Evolutionary conservation across 2,888 invertebrate genomes (phyloP), one percentile per base, ranked within the genome.

Genomic region (Napeogenes inachia): DNA sequence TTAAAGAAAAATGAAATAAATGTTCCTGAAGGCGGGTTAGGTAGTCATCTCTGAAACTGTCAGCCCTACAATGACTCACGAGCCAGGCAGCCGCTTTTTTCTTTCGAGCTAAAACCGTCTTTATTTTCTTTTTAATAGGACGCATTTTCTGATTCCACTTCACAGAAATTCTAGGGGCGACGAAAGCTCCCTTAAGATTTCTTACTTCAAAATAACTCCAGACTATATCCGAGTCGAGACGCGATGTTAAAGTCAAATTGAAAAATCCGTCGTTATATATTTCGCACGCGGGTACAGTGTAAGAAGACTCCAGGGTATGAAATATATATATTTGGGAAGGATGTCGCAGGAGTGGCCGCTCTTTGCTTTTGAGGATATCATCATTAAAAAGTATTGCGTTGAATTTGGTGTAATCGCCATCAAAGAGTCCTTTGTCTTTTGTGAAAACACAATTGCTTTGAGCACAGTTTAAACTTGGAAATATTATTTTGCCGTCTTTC

Each of bases 201-300:
- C 74, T 73, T 13, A 87, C 79, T 1, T 74, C 59, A 64, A 87
- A 77, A 66, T 80, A 79, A 61, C 68, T 75, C 82, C 81, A 84
- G 6, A 71, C 61, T n/a, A 84, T 56, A 67, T 85, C 81, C 0
- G 85, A 85, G 63, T 84, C 80, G 0, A 86, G 69, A 59, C 80
- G 75, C 63, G 80, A 80, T 0, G 85, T 85, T 60, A 81, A 78
- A 4, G 85, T 85, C 80, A 78, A 82, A 69, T 85, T 84, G 72
- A 80, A 85, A 70, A 77, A 85, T 50, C 76, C 67, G 46, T 84
- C 84, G 57, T 74, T 73, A 46, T 68, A 65, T n/a, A 75, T n/a
- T 56, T 81, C 78, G 68, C 86, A 84, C 13, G 78, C 80, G 6
- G 82, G 80, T 8, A 57, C 54, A 46, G 71, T 69, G 56, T 71